Conservation (phyloP, 2,797 vertebrate species). For the Hemitrygon akajei region DNA sequence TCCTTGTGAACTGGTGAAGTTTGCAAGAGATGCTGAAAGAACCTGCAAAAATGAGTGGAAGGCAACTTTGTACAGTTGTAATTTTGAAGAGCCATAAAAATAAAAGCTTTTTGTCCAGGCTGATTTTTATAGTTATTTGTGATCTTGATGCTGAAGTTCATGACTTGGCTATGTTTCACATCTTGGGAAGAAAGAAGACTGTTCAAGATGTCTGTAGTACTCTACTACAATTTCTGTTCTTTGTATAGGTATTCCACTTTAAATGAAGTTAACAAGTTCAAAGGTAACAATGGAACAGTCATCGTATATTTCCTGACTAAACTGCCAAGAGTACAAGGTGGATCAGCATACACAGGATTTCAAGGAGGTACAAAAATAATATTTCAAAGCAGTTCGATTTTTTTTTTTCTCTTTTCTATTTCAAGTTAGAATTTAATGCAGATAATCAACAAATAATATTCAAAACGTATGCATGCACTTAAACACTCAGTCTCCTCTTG, state of each 20-base stretch:
- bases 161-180: not conserved
- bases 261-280: constrained; percentile 81
- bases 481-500: too few relatives aligned
- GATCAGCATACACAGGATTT: constrained; percentile 78
- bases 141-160: too few relatives aligned
- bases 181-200: too few relatives aligned
- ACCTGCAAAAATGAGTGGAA: too few relatives aligned
- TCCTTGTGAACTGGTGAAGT: too few relatives aligned
- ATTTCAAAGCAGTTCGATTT: not conserved
- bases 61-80: too few relatives aligned
- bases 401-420: too few relatives aligned
- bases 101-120: too few relatives aligned
- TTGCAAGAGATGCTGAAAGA: too few relatives aligned
- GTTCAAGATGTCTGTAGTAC: too few relatives aligned
- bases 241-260: constrained; percentile 73
- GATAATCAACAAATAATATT: not conserved
- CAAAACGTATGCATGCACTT: not conserved
- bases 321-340: constrained; percentile 77
- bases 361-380: constrained; percentile 69
- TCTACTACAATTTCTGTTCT: not conserved
- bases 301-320: constrained; percentile 87
- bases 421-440: not conserved
- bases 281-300: constrained; percentile 48
- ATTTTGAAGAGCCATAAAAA: too few relatives aligned
- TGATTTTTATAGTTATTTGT: too few relatives aligned